Evolutionary conservation across 2,797 vertebrate species (phyloP).

Genomic region (Rhincodon typus): DNA sequence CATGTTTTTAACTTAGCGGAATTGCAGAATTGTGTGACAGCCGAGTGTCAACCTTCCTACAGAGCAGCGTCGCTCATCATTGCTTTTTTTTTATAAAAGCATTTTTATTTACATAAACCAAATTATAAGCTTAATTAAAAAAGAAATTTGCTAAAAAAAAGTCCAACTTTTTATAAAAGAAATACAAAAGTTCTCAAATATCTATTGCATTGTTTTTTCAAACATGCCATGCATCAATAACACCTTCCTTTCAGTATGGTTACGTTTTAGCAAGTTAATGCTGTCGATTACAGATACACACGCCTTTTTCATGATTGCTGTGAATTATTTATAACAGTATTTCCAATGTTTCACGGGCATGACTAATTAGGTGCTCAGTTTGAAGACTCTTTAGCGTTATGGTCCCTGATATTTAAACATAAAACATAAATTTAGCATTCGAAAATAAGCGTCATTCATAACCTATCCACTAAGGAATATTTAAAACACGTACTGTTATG

Average conservation of each 20-base stretch:
- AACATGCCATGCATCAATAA: background rate
- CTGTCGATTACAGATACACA: background rate
- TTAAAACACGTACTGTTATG: background rate
- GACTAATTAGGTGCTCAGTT: background rate
- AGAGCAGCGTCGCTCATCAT: no score
- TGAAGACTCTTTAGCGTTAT: background rate
- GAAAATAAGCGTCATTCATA: background rate
- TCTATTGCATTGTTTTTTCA: background rate
- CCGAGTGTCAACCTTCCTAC: background rate
- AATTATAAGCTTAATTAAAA: background rate
- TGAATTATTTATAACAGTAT: conserved; percentile 20
- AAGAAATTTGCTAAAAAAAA: background rate
- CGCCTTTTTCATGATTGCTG: background rate
- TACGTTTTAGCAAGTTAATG: background rate
- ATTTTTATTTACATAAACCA: background rate
- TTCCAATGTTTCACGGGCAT: background rate
- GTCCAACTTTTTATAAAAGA: background rate
- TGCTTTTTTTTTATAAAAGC: background rate
- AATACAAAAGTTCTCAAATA: background rate
- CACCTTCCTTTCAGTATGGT: background rate
- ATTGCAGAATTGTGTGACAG: background rate
- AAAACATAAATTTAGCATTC: background rate
- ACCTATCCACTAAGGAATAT: background rate
- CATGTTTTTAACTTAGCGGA: background rate
- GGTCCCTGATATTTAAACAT: background rate